Percentiles rank a stretch among this genome's conserved stretches.
Evolutionary conservation across 2,113 vertebrate species (phyloP).

Genomic region (Alouatta palliata): DNA sequence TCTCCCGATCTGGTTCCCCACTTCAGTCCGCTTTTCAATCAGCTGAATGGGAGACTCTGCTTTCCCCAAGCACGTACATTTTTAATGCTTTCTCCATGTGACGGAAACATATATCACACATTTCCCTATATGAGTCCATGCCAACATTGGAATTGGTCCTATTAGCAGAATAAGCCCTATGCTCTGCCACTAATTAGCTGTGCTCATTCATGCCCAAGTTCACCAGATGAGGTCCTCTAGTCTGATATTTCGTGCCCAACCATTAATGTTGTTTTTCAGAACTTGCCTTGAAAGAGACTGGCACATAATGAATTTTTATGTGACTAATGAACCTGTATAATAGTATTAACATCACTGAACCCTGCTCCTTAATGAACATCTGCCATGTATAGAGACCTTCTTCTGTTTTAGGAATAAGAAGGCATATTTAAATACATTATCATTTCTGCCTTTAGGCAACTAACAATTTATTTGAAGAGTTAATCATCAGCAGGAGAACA

Average conservation of each 20-base stretch:
- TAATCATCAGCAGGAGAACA: neutral
- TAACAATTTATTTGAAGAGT: neutral
- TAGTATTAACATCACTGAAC: neutral
- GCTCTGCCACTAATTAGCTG: neutral
- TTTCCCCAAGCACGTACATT: neutral
- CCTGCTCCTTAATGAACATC: neutral
- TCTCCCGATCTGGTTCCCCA: no score
- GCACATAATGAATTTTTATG: neutral
- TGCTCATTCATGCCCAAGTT: neutral
- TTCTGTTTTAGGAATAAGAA: neutral
- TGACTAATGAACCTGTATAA: neutral
- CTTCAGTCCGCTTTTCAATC: no score
- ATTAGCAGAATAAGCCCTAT: neutral
- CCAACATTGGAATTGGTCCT: neutral
- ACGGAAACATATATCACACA: neutral
- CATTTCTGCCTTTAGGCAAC: neutral
- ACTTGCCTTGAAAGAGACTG: neutral
- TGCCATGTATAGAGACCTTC: neutral
- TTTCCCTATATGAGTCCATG: neutral
- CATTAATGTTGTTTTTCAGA: neutral
- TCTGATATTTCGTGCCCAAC: neutral
- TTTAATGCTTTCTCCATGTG: neutral
- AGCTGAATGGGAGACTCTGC: no score
- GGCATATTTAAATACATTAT: neutral
- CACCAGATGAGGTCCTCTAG: neutral